A percentile compares a stretch with the other conserved stretches of the same genome.
Evolutionary conservation across 2,113 vertebrate genomes (phyloP).

Genomic region (Sturnira hondurensis): DNA sequence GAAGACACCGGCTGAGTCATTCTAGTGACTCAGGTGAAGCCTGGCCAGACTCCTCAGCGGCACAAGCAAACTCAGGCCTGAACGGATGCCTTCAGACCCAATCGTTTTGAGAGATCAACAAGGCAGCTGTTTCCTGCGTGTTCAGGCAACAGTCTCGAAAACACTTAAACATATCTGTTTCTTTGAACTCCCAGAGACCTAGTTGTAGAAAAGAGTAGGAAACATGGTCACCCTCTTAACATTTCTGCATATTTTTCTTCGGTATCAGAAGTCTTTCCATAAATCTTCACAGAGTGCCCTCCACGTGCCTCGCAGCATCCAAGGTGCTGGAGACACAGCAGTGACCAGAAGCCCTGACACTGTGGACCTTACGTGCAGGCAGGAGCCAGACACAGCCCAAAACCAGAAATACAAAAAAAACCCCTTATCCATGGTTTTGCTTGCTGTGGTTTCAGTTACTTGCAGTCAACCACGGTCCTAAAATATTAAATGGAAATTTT

Average conservation of each 20-base stretch:
- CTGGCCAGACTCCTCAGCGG: background rate
- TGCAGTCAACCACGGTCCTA: background rate
- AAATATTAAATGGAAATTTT: background rate
- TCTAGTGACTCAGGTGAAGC: background rate
- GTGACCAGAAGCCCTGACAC: background rate
- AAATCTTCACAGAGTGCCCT: background rate
- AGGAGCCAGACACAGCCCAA: background rate
- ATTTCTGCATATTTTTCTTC: background rate
- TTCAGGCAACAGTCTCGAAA: background rate
- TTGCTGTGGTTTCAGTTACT: background rate
- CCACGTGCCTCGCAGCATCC: fast-evolving
- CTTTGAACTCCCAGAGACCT: background rate
- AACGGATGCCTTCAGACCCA: background rate
- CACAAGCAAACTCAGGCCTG: background rate
- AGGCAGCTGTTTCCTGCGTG: background rate
- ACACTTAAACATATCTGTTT: background rate
- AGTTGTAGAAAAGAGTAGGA: background rate
- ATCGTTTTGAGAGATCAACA: background rate
- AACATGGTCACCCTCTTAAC: background rate
- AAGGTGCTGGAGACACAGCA: background rate
- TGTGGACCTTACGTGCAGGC: background rate
- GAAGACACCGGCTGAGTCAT: background rate
- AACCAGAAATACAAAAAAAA: background rate
- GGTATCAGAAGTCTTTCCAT: background rate
- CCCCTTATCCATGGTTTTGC: background rate